Base-by-base conservation (phyloP, 2,113 vertebrate species). In the Shinisaurus crocodilurus region DNA sequence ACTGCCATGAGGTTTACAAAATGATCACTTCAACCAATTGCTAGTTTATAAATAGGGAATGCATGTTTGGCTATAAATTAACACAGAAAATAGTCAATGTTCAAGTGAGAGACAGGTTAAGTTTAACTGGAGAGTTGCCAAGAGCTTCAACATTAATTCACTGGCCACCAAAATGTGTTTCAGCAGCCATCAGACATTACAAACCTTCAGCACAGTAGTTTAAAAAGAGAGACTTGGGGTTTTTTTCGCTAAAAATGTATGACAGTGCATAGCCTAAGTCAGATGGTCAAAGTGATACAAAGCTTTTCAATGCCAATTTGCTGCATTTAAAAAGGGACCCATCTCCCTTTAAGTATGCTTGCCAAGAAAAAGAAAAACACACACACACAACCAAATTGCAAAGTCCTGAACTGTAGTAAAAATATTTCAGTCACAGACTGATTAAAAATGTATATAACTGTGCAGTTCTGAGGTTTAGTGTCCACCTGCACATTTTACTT, bases 401-500 rank as follows among this genome's bases (percentile, higher is more conserved):
- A 95, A 96, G 94, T 95, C 95, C 95, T 97, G 96, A 95, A 96
- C 96, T 96, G 97, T 95, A 93, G 93, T 95, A 95, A 94, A 95
- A 93, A 94, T 93, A 94, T 95, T 93, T 95, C 96, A 93, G 97
- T 96, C 96, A 91, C 96, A 95, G 97, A 96, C 92, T 93, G 96
- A 97, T 96, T 96, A 94, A 96, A 96, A 95, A 81, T 83, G 83
- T 43, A 90, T 94, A 93, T 69, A 95, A 95, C 95, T 90, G 92
- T 94, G 96, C 95, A 92, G 91, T 92, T 87, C 87, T 92, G 85
- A 69, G 90, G 90, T 75, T 92, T 88, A 76, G 90, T 95, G 93
- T 94, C 95, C 94, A 89, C 91, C 92, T 91, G 81, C 93, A 91
- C 77, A 4, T 91, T 95, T 98, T 98, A 99, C 98, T 99, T 99